Evolutionary conservation across 2,113 vertebrate species (phyloP).

Genomic region (Anolis sagrei): DNA sequence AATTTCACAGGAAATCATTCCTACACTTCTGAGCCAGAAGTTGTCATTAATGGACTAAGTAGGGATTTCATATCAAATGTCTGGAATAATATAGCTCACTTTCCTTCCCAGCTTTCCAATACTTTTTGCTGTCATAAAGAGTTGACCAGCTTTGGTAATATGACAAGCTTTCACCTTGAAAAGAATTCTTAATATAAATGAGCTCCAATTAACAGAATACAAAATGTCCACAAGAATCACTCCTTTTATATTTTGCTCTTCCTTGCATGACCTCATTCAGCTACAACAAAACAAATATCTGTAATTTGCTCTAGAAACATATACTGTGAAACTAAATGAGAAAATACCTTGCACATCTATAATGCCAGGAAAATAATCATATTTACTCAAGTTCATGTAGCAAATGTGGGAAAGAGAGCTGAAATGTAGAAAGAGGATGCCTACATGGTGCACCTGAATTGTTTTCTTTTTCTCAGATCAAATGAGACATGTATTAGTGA

Average conservation of each 20-base stretch:
- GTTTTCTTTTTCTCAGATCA: not conserved
- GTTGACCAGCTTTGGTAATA: conserved; percentile 27
- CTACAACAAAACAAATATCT: conserved; percentile 15
- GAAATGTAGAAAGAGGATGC: not conserved
- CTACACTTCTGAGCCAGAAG: conserved; percentile 63
- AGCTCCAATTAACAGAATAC: conserved; percentile 31
- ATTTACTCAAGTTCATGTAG: not conserved
- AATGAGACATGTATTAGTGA: not conserved
- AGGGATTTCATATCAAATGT: conserved; percentile 19
- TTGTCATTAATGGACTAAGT: conserved; percentile 66
- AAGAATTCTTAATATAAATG: not conserved
- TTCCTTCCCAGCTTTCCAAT: conserved; percentile 8
- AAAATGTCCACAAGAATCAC: conserved; percentile 17
- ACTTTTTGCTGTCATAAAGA: conserved; percentile 32
- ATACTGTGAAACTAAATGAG: not conserved
- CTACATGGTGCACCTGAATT: not conserved
- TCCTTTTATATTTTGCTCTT: not conserved
- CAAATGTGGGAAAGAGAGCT: not conserved
- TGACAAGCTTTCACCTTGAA: conserved; percentile 31
- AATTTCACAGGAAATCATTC: conserved; percentile 49
- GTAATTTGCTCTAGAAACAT: not conserved
- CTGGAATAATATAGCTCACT: not conserved
- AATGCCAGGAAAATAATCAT: not conserved
- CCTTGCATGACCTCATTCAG: conserved; percentile 15
- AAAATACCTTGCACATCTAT: not conserved